A percentile compares a stretch with the other conserved stretches of the same genome.
phyloP scores from a whole-genome alignment of 2,113 vertebrate genomes.

The Caretta caretta region DNA sequence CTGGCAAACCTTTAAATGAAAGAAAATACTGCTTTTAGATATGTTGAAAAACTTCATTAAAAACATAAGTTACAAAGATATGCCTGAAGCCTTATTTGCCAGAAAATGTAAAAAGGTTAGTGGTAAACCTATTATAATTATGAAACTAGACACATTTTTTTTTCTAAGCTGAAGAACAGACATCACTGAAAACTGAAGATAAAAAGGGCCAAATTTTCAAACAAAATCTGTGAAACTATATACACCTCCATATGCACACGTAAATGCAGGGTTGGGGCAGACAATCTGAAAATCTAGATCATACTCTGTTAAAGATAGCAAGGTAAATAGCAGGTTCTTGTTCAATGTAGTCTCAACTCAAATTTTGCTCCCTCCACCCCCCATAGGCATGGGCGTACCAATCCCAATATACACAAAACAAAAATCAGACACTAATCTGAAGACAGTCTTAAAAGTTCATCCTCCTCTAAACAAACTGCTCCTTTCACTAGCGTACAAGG shows the following conservation, averaged over 20 bases:
- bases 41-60: background rate
- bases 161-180: background rate
- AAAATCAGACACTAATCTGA: background rate
- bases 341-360: background rate
- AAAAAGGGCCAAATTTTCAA: background rate
- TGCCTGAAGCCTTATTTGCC: background rate
- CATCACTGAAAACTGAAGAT: background rate
- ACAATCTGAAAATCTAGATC: background rate
- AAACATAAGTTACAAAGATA: constrained; percentile 18
- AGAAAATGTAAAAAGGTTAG: background rate
- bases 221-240: background rate
- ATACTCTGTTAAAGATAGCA: background rate
- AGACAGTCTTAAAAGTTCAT: background rate
- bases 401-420: background rate
- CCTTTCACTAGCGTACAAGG: background rate
- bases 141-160: background rate
- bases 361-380: background rate
- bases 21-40: background rate
- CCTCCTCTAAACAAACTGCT: background rate
- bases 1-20: background rate
- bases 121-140: background rate
- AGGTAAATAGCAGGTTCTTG: background rate
- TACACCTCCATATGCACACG: background rate
- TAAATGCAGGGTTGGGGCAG: background rate
- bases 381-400: background rate